phyloP scores from a whole-genome alignment of 2,113 vertebrate species.

The Carassius auratus region DNA sequence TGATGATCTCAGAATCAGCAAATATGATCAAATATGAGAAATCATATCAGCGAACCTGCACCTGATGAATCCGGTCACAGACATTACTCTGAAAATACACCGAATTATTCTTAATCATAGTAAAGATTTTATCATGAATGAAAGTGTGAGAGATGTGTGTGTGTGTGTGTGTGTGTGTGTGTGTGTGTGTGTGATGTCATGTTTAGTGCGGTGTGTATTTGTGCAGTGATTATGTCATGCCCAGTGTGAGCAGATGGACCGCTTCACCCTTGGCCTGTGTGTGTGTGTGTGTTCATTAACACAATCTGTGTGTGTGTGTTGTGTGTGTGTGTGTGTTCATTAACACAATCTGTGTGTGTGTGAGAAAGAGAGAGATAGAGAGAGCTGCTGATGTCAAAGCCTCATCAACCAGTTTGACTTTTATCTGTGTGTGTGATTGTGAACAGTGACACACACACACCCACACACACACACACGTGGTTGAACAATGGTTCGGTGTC shows the following conservation, averaged over 20 bases:
- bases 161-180: background rate
- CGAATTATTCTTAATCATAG: too few relatives aligned
- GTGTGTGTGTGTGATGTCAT: background rate
- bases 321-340: too few relatives aligned
- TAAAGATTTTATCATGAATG: background rate
- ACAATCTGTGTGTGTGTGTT: too few relatives aligned
- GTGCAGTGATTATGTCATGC: background rate
- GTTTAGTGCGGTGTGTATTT: background rate
- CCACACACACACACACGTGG: background rate
- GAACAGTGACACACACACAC: background rate
- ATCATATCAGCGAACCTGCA: too few relatives aligned
- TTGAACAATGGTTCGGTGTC: conserved; percentile 10
- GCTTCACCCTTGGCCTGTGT: conserved; percentile 49
- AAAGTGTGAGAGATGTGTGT: background rate
- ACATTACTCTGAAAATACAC: too few relatives aligned
- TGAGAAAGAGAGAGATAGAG: background rate
- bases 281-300: background rate
- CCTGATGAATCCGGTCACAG: background rate
- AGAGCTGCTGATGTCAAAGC: background rate
- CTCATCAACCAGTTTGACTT: too few relatives aligned
- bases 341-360: too few relatives aligned
- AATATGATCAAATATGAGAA: background rate
- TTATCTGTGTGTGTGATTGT: too few relatives aligned
- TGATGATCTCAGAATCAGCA: background rate
- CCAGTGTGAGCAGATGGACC: conserved; percentile 53